Conservation (phyloP, 2,888 invertebrate species). For the Metallyticus violacea region DNA sequence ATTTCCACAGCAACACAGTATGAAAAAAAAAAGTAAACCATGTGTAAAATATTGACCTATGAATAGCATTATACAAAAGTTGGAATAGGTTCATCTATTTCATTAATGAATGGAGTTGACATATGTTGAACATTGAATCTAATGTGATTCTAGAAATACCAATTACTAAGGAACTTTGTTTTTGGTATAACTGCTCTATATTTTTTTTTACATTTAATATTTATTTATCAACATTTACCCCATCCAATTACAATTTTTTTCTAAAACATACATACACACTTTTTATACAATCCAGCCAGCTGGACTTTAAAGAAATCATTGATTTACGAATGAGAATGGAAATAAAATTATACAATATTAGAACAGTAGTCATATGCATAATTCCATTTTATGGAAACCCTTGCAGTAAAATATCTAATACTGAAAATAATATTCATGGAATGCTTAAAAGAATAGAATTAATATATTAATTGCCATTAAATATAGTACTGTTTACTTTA, state of each 20-base stretch:
- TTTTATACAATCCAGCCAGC: background rate
- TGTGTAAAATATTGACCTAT: no score
- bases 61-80: no score
- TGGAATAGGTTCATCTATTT: no score
- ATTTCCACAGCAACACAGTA: no score
- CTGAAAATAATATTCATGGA: background rate
- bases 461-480: no score
- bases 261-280: background rate
- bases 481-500: no score
- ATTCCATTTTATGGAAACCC: background rate
- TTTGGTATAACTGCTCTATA: background rate
- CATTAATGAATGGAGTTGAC: no score
- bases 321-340: no score
- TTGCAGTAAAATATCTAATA: background rate
- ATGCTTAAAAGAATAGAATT: background rate
- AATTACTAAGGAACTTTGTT: background rate
- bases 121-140: no score
- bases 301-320: background rate
- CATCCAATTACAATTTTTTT: background rate
- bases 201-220: background rate
- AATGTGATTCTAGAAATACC: no score
- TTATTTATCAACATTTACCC: background rate
- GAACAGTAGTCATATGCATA: background rate
- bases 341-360: background rate
- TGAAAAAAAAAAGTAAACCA: no score